Evolutionary conservation across 1,140 invertebrate genomes (phyloP).

Genomic region (Brachionus manjavacas): DNA sequence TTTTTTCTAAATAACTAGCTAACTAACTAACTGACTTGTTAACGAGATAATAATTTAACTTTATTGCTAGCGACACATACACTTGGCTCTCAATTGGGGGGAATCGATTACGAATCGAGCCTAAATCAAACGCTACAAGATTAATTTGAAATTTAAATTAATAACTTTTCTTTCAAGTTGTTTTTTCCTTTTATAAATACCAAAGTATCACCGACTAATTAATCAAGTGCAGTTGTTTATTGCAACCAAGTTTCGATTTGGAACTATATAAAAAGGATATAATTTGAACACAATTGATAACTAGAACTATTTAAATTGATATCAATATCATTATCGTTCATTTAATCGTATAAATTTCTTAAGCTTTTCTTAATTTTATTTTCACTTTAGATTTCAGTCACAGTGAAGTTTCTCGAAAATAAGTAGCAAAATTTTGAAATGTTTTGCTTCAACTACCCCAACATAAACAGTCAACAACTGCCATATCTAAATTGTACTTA

Average conservation of each 20-base stretch:
- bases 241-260: neutral
- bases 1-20: constrained; percentile 16
- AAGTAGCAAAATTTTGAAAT: neutral
- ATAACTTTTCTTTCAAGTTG: constrained; percentile 20
- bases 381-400: neutral
- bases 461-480: neutral
- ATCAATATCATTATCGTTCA: neutral
- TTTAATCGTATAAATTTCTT: neutral
- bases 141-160: constrained; percentile 37
- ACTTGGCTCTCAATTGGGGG: neutral
- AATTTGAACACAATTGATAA: constrained; percentile 17
- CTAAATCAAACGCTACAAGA: constrained; percentile 23
- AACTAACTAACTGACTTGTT: constrained; percentile 24
- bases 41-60: constrained; percentile 29
- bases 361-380: constrained; percentile 14
- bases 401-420: neutral
- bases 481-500: constrained; percentile 23
- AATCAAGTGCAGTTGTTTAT: constrained; percentile 17
- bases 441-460: constrained; percentile 25
- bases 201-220: constrained; percentile 27
- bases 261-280: constrained; percentile 1
- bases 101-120: neutral
- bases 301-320: neutral
- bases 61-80: neutral
- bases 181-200: constrained; percentile 33